These are phyloP conservation scores for Triplophysa yarkandensis DNA, from an alignment of 2,797 vertebrate genomes.

Conservation along the genomic window DNA sequence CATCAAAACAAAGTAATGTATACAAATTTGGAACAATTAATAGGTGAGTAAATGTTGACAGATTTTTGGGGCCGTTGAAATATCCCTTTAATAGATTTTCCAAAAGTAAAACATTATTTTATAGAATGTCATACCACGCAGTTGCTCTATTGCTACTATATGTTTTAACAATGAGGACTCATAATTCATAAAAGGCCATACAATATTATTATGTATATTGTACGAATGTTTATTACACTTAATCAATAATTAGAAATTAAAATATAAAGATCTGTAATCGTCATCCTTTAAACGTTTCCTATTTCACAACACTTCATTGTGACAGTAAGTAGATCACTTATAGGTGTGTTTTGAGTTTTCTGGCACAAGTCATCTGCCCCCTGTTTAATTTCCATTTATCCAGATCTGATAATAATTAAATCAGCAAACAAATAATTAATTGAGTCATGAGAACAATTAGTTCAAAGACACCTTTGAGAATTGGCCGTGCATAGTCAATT, in stretches of 20 bases:
- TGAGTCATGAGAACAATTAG: constrained; percentile 86
- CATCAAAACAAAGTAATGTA: too few species aligned
- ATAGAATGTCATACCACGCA: too few species aligned
- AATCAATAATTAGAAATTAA: background rate
- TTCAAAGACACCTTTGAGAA: constrained; percentile 82
- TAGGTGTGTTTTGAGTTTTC: constrained; percentile 40
- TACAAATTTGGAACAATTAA: too few species aligned
- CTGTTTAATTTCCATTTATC: constrained; percentile 68
- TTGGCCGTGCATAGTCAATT: constrained; percentile 78
- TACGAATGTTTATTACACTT: too few species aligned
- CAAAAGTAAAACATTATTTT: too few species aligned
- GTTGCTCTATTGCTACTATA: too few species aligned
- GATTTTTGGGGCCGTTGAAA: too few species aligned
- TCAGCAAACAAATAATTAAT: constrained; percentile 86
- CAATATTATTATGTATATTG: too few species aligned
- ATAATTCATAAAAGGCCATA: too few species aligned
- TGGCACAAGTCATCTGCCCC: constrained; percentile 65
- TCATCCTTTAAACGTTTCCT: background rate
- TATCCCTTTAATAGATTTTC: too few species aligned
- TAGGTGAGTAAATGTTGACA: too few species aligned
- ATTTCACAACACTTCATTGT: background rate
- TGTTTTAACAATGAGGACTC: too few species aligned
- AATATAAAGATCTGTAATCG: background rate
- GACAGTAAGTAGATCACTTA: background rate
- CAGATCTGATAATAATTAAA: constrained; percentile 83